These are phyloP conservation scores for Campoletis raptor DNA, from an alignment of 2,888 invertebrate genomes.

Conservation along the genomic window DNA sequence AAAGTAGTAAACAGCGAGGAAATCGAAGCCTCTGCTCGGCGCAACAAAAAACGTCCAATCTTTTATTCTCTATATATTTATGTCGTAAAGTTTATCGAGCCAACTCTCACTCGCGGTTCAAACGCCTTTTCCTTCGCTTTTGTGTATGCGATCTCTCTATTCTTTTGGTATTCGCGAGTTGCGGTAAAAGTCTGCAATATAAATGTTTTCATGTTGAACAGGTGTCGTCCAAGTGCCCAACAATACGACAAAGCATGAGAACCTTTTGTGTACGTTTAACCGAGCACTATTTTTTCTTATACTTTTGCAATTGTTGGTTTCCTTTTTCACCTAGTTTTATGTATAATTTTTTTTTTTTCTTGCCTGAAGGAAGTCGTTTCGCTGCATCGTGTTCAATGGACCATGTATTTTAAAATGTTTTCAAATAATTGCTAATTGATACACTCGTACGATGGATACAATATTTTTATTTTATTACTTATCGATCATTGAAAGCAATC, in stretches of 20 bases:
- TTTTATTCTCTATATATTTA: slow-evolving; percentile 3
- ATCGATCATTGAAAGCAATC: not conserved
- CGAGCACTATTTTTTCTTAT: slow-evolving; percentile 2
- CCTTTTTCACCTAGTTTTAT: slow-evolving; percentile 6
- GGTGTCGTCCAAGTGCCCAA: slow-evolving; percentile 8
- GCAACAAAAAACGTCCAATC: slow-evolving; percentile 4
- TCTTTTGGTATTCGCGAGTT: not conserved
- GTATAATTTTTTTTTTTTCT: not conserved
- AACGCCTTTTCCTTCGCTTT: slow-evolving; percentile 6
- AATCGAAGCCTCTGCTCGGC: not conserved
- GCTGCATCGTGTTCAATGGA: slow-evolving; percentile 4
- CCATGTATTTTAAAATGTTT: not conserved
- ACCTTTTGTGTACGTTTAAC: slow-evolving; percentile 9
- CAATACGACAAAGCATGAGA: slow-evolving; percentile 26
- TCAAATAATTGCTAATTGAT: slow-evolving; percentile 8
- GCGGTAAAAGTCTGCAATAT: slow-evolving; percentile 19
- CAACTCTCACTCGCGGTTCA: slow-evolving; percentile 28
- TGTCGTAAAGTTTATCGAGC: slow-evolving; percentile 21
- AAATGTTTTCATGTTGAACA: slow-evolving; percentile 5
- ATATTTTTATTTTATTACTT: not conserved
- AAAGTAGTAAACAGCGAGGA: not conserved
- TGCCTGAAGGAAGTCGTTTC: not conserved
- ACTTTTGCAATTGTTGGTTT: slow-evolving; percentile 8
- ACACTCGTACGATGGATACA: not conserved
- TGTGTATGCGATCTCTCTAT: slow-evolving; percentile 16